These are phyloP conservation scores for Beroe ovata DNA, from an alignment of 37 sponge, comb jelly and placozoan species.

Conservation along the genomic window DNA sequence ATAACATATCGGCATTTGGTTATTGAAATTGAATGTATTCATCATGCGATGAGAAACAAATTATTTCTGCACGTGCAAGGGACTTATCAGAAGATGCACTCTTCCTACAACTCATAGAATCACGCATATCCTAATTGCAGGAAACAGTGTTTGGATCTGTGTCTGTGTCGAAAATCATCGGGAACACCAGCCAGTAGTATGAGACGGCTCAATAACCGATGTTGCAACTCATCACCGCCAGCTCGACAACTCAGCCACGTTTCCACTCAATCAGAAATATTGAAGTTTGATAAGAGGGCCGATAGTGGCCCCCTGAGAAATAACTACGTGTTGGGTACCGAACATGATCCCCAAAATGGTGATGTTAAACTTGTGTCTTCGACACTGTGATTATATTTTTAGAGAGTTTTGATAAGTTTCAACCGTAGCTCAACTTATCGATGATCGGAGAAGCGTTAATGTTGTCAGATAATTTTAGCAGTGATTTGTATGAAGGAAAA, in stretches of 20 bases:
- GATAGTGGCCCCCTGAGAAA: conserved; percentile 5
- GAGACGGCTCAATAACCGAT: neutral
- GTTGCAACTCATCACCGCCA: neutral
- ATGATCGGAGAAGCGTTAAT: too few species aligned
- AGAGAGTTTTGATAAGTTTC: too few species aligned
- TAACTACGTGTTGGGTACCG: neutral
- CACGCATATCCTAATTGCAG: neutral
- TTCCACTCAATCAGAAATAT: neutral
- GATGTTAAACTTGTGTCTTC: neutral
- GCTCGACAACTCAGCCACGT: neutral
- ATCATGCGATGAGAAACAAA: too few species aligned
- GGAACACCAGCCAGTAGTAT: neutral
- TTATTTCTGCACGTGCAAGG: too few species aligned
- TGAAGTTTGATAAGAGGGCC: neutral
- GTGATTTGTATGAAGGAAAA: too few species aligned
- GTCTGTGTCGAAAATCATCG: neutral
- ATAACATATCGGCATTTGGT: too few species aligned
- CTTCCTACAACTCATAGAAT: too few species aligned
- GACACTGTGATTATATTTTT: neutral
- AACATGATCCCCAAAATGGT: neutral
- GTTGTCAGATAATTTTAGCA: too few species aligned
- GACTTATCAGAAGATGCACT: too few species aligned
- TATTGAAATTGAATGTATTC: too few species aligned
- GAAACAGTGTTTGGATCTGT: conserved; percentile 3
- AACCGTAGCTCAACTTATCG: too few species aligned